These are phyloP conservation scores for Branchipolynoe longqiensis DNA, from an alignment of 2,888 invertebrate genomes.

Conservation along the genomic window DNA sequence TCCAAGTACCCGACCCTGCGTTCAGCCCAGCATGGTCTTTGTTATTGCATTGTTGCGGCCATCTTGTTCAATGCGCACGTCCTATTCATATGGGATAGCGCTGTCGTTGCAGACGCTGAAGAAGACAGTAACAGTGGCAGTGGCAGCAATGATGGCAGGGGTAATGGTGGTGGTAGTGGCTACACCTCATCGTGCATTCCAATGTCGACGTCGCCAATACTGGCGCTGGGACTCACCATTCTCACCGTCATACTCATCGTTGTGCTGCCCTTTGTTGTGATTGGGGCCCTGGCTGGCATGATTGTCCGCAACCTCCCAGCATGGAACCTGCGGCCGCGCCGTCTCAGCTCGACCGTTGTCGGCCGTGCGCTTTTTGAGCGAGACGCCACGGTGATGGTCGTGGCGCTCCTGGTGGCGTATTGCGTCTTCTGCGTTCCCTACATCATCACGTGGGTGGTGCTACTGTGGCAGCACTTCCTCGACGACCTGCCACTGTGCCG, in stretches of 20 bases:
- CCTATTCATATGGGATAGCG: slow-evolving; percentile 49
- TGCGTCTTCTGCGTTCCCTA: slow-evolving; percentile 52
- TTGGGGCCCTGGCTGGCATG: not conserved
- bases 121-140: no score
- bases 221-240: slow-evolving; percentile 46
- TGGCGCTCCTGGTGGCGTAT: slow-evolving; percentile 2
- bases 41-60: slow-evolving; percentile 46
- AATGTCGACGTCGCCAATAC: slow-evolving; percentile 13
- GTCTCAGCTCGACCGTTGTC: slow-evolving; percentile 19
- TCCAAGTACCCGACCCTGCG: slow-evolving; percentile 11
- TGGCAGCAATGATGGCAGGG: no score
- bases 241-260: slow-evolving; percentile 33
- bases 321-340: slow-evolving; percentile 46
- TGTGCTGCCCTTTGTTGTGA: slow-evolving; percentile 50
- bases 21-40: not conserved
- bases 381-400: slow-evolving; percentile 52
- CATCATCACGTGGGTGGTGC: slow-evolving; percentile 36
- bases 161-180: not conserved
- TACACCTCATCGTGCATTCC: slow-evolving; percentile 36
- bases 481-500: slow-evolving; percentile 39
- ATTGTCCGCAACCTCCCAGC: slow-evolving; percentile 32
- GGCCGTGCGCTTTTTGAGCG: slow-evolving; percentile 40
- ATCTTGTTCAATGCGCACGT: slow-evolving; percentile 54
- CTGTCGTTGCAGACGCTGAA: not conserved
- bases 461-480: slow-evolving; percentile 54